These are phyloP conservation scores for Sitophilus oryzae DNA, from an alignment of 1,140 invertebrate species.

Conservation along the genomic window DNA sequence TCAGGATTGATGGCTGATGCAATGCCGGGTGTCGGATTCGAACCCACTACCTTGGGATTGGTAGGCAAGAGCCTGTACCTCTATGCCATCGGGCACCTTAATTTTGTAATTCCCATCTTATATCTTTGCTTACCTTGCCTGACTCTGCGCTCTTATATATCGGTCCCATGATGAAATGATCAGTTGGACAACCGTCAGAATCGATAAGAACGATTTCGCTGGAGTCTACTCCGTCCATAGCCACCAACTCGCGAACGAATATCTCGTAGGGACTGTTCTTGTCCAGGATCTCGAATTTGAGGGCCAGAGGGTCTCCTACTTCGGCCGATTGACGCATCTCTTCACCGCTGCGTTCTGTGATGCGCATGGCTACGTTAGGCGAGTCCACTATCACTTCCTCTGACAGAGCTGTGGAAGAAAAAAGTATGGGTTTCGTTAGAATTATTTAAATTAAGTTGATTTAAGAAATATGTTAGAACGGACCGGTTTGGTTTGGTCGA, in stretches of 20 bases:
- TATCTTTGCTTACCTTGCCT: conserved; percentile 56
- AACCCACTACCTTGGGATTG: too few relatives aligned
- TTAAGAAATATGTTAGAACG: too few relatives aligned
- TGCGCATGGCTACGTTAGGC: conserved; percentile 90
- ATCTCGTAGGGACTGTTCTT: conserved; percentile 90
- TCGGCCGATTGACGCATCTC: conserved; percentile 75
- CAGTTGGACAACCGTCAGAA: conserved; percentile 85
- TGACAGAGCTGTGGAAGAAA: conserved; percentile 51
- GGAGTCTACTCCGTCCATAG: conserved; percentile 88
- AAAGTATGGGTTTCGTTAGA: too few relatives aligned
- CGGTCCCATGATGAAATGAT: conserved; percentile 88
- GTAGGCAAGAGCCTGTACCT: too few relatives aligned
- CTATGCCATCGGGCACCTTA: too few relatives aligned
- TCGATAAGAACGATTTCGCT: conserved; percentile 90
- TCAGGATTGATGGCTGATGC: too few relatives aligned
- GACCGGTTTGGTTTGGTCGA: too few relatives aligned
- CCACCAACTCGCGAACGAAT: conserved; percentile 87
- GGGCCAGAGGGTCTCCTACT: conserved; percentile 83
- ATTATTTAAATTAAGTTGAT: too few relatives aligned
- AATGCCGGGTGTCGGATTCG: too few relatives aligned
- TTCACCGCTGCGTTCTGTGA: conserved; percentile 76
- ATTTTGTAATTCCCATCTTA: background rate
- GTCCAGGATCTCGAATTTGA: conserved; percentile 88
- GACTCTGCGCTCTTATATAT: conserved; percentile 72
- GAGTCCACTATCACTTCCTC: conserved; percentile 86